Percentiles rank a stretch among this genome's conserved stretches.
Evolutionary conservation across 2,888 invertebrate species (phyloP).

Genomic region (Erebia aethiops): DNA sequence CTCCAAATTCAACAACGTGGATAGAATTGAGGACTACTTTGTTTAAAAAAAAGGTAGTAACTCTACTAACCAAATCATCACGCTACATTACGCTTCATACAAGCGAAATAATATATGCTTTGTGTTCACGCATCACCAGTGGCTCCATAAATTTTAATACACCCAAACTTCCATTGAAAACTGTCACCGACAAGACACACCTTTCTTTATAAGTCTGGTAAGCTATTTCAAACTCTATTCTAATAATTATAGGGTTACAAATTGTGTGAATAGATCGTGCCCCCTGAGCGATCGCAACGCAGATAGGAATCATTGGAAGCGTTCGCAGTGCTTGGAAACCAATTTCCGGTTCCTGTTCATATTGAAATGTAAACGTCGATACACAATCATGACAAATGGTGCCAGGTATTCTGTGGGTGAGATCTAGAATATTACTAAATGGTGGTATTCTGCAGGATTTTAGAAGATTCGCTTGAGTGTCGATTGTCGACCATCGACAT

Average conservation of each 20-base stretch:
- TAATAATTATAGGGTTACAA: slow-evolving; percentile 9
- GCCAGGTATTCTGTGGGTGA: slow-evolving; percentile 40
- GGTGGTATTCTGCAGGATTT: neutral
- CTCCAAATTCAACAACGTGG: too few relatives aligned
- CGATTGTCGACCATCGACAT: too few relatives aligned
- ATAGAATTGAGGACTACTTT: too few relatives aligned
- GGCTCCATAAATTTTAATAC: slow-evolving; percentile 35
- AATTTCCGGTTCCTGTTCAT: slow-evolving; percentile 79
- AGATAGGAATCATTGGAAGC: slow-evolving; percentile 72
- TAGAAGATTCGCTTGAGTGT: neutral
- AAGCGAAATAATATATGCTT: slow-evolving; percentile 23
- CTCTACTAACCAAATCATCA: neutral
- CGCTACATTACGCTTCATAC: slow-evolving; percentile 4
- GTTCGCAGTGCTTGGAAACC: slow-evolving; percentile 72
- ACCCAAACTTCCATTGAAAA: slow-evolving; percentile 38
- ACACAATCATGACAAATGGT: slow-evolving; percentile 48
- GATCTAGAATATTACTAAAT: slow-evolving; percentile 17
- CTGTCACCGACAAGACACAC: slow-evolving; percentile 37
- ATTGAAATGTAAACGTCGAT: slow-evolving; percentile 76
- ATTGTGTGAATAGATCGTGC: slow-evolving; percentile 7
- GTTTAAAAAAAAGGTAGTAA: neutral
- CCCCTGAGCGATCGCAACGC: slow-evolving; percentile 38
- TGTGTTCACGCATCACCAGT: slow-evolving; percentile 33
- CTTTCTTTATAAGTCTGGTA: slow-evolving; percentile 21
- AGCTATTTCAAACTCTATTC: slow-evolving; percentile 7